phyloP scores from a whole-genome alignment of 1,140 invertebrate species.

The Drosophila equinoxialis region DNA sequence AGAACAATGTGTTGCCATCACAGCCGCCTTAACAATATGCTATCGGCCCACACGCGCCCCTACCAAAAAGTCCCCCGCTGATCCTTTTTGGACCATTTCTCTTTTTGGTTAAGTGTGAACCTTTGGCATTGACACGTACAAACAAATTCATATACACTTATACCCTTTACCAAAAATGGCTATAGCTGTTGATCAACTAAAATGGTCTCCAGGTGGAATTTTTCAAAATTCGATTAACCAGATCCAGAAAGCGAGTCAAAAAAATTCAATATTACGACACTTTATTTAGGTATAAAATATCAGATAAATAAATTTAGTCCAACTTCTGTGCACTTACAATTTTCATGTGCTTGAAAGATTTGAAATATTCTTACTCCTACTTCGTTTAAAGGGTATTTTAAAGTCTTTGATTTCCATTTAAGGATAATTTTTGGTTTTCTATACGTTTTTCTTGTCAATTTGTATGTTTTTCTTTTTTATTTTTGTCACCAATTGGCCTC shows the following conservation, averaged over 20 bases:
- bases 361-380: too few species aligned
- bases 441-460: conserved; percentile 2
- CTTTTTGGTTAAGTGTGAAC: conserved; percentile 53
- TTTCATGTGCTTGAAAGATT: too few species aligned
- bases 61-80: conserved; percentile 38
- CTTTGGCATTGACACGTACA: conserved; percentile 57
- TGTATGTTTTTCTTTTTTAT: conserved; percentile 26
- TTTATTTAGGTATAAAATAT: too few species aligned
- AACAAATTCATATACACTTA: not conserved
- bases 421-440: too few species aligned
- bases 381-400: not conserved
- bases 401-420: not conserved
- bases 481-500: conserved; percentile 28
- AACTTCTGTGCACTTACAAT: too few species aligned
- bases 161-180: not conserved
- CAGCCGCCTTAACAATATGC: conserved; percentile 34
- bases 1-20: conserved; percentile 77
- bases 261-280: too few species aligned
- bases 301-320: too few species aligned
- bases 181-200: not conserved
- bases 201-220: not conserved
- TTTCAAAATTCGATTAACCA: too few species aligned
- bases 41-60: not conserved
- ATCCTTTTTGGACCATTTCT: conserved; percentile 10
- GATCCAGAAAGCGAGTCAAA: too few species aligned